Evolutionary conservation across 2,797 vertebrate genomes (phyloP).

Genomic region (Eulemur rubriventer): DNA sequence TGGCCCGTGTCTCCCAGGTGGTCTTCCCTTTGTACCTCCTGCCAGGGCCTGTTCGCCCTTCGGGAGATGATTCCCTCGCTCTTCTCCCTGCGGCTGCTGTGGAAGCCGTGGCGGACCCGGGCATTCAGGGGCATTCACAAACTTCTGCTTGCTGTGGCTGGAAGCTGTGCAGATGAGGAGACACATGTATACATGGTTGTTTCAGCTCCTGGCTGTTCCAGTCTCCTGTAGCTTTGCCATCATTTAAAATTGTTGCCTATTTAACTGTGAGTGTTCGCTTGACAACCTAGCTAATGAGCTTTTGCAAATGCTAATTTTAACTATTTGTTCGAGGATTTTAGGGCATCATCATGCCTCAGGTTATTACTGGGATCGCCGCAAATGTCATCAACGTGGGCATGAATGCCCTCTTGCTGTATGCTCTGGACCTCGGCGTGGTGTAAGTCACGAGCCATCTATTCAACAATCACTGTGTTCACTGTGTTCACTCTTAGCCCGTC

Average conservation of each 20-base stretch:
- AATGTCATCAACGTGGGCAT: constrained; percentile 89
- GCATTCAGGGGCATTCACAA: background rate
- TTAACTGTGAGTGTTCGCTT: background rate
- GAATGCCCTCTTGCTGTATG: constrained; percentile 90
- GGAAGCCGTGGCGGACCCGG: background rate
- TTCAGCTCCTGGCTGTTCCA: background rate
- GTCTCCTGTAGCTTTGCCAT: background rate
- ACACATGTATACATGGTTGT: rapidly evolving
- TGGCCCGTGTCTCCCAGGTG: background rate
- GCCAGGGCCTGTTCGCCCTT: background rate
- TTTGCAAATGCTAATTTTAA: background rate
- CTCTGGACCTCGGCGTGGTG: constrained; percentile 89
- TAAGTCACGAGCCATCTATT: constrained; percentile 84
- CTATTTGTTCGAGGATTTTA: constrained; percentile 76
- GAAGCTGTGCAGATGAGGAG: background rate
- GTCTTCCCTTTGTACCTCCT: too few relatives aligned
- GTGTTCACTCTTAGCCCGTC: too few relatives aligned
- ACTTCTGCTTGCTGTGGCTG: background rate
- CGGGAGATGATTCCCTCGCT: too few relatives aligned
- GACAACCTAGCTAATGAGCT: background rate
- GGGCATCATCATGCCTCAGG: constrained; percentile 94
- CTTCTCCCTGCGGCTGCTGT: background rate
- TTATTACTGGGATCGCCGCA: constrained; percentile 90
- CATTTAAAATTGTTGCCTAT: background rate
- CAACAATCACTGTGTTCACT: background rate